Evolutionary conservation across 2,113 vertebrate species (phyloP), one percentile per base, ranked within the genome.

Genomic region (Lagopus leucura): DNA sequence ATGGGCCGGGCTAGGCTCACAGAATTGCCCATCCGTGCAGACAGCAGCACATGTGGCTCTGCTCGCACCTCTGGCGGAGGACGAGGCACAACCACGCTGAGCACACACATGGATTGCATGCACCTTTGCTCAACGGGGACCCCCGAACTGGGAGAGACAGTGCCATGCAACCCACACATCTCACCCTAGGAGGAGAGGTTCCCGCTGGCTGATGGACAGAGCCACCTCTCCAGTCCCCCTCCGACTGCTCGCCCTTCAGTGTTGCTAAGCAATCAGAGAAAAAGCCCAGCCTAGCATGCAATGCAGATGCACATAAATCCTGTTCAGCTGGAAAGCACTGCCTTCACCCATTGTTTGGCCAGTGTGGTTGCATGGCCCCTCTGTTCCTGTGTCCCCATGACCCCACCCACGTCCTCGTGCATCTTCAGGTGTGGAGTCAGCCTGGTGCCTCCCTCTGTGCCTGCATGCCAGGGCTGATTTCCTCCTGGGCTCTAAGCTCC

Each of bases 241-340:
- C 36, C 0, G 1, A 13, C 55, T 74, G 61, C 61, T 13, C 10
- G 77, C 72, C 93, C 89, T 12, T 72, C 13, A 0, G 73, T 22
- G 89, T 92, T 84, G 89, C 89, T 93, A 91, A 91, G 94, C 82
- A 15, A 90, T 96, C 61, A 71, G 52, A 89, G 84, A 84, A 79
- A 81, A 24, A 84, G 78, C 57, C 57, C 70, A 43, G 74, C 27
- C 65, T 10, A 21, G 70, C 55, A 74, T 8, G 90, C 57, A 81
- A 38, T 66, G 38, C 91, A 38, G 52, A 24, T 0, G 6, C 58
- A 17, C 70, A 65, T 13, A 10, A 73, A 57, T 18, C 73, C 84
- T 6, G 0, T 61, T 4, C 55, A 73, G 65, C 63, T 30, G 67
- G 55, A 47, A 47, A 55, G 52, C 4, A 0, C 6, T 3, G 45